Evolutionary conservation across 2,888 invertebrate species (phyloP), one percentile per base, ranked within the genome.

Genomic region (Phortica okadai): DNA sequence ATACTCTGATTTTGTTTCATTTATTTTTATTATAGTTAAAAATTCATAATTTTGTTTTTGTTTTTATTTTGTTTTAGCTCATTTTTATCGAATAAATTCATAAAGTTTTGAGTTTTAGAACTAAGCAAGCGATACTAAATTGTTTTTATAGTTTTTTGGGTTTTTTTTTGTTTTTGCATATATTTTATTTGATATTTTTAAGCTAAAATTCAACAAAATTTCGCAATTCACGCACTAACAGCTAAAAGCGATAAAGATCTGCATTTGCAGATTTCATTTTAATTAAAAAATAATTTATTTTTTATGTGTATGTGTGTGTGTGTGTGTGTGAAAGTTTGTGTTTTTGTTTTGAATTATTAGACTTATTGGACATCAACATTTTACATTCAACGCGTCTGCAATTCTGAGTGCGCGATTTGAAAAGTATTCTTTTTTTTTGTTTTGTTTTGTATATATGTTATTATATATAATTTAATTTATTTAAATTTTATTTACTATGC

Each of bases 51-150:
- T 73, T 62, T 62, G 16, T 62, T 59, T 59, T 64, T 45, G 16
- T 64, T 74, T 82, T 77, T 77, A 59, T 42, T 58, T 67, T 41
- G 73, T 73, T 64, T 73, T 33, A 16, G 59, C 16, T 10, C 7
- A 11, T 44, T 76, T 73, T 64, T 74, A 45, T 76, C 72, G 69
- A 77, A 76, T 77, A 80, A 82, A 75, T 69, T 75, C 69, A 44
- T 58, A 54, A 21, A 69, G 62, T 58, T 62, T 75, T 75, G 62
- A 59, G 58, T 58, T 73, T 76, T 73, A 79, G 74, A 81, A 78
- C 78, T 78, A 78, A 45, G 76, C 79, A 81, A 81, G 81, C 75
- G 50, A 44, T 77, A 76, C 79, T 77, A 77, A n/a, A 45, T 69
- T 70, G 62, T 77, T 76, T 73, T 74, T 50, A 73, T 42, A 73